Conservation (phyloP, 1,140 invertebrate species). For the Drosophila micromelanica region DNA sequence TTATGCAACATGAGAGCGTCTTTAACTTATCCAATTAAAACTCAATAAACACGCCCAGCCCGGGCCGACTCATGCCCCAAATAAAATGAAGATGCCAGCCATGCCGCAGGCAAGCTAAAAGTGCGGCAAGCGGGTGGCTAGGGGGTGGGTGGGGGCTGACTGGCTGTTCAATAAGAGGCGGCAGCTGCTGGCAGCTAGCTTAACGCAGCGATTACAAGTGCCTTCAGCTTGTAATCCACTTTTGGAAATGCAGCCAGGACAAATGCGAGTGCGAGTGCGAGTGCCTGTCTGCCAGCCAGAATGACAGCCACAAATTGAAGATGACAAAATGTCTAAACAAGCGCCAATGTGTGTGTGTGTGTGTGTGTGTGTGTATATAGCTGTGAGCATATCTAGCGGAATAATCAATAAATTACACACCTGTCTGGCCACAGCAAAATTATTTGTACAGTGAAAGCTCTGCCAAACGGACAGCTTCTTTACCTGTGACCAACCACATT, state of each 20-base stretch:
- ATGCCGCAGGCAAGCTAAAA: conserved; percentile 33
- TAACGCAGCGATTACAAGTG: conserved; percentile 83
- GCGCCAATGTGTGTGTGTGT: conserved; percentile 37
- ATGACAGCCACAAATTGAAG: conserved; percentile 83
- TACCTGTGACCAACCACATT: too few relatives aligned
- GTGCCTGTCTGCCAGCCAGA: conserved; percentile 48
- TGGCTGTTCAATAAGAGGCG: conserved; percentile 64
- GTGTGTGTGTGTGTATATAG: background rate
- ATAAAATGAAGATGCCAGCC: conserved; percentile 71
- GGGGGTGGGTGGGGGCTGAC: background rate
- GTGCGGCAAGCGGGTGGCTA: background rate
- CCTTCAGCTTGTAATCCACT: conserved; percentile 82
- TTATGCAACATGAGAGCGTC: conserved; percentile 81
- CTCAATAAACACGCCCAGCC: conserved; percentile 73
- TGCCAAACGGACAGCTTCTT: background rate
- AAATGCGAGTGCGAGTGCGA: conserved; percentile 6
- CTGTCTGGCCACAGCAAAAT: conserved; percentile 77
- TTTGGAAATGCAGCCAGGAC: conserved; percentile 72
- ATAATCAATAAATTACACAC: conserved; percentile 83
- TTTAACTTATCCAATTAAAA: conserved; percentile 83
- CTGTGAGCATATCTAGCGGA: conserved; percentile 72
- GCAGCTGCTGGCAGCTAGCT: conserved; percentile 43
- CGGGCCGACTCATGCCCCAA: conserved; percentile 17
- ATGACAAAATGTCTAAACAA: conserved; percentile 84
- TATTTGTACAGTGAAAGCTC: conserved; percentile 18